Conservation (phyloP, 2,113 vertebrate species). For the Equus przewalskii region DNA sequence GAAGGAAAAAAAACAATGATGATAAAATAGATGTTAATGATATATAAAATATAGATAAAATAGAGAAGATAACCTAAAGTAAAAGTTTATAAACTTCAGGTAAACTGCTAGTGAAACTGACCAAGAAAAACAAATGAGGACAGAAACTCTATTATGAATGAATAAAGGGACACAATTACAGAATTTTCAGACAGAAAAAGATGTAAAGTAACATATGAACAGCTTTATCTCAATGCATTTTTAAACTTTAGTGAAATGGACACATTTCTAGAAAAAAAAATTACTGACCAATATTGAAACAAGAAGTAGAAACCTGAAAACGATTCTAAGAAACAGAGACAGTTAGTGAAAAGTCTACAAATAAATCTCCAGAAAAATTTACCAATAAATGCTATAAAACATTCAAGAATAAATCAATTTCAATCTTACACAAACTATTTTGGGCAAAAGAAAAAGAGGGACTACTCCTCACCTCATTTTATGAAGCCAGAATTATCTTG, state of each 20-base stretch:
- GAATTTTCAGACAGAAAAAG: neutral
- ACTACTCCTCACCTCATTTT: neutral
- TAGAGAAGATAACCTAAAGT: neutral
- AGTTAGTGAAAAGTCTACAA: neutral
- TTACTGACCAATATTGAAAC: neutral
- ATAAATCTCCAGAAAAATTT: neutral
- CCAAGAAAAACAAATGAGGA: neutral
- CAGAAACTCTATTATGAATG: neutral
- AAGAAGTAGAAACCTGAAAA: conserved; percentile 16
- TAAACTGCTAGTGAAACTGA: neutral
- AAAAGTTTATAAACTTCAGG: neutral
- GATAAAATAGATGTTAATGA: neutral
- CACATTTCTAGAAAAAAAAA: neutral
- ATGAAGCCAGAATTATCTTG: neutral
- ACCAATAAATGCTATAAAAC: neutral
- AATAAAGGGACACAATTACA: neutral
- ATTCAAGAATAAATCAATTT: neutral
- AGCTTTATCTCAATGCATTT: neutral
- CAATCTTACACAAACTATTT: neutral
- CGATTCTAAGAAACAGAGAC: neutral
- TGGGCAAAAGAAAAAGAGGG: neutral
- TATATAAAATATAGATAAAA: neutral
- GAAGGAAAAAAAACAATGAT: neutral
- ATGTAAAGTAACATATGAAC: neutral
- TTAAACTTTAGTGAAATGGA: neutral